Conservation (phyloP, 2,797 vertebrate genomes). For the Falco naumanni region DNA sequence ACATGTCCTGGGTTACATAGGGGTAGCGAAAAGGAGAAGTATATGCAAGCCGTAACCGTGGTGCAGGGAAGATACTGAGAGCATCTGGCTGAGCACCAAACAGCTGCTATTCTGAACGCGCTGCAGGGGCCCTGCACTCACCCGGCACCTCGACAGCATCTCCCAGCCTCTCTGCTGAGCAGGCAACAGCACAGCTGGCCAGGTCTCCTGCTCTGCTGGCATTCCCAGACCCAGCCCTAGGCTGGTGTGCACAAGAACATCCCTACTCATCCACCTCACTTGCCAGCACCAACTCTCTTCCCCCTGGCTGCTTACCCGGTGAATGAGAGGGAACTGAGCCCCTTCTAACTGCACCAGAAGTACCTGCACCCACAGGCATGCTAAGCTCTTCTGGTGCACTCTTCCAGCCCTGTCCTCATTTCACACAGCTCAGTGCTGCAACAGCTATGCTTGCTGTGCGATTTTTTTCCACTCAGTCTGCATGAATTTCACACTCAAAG, state of each 20-base stretch:
- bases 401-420: not conserved
- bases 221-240: not conserved
- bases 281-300: not conserved
- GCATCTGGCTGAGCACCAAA: not conserved
- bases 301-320: not conserved
- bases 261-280: not conserved
- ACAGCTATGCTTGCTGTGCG: accelerated
- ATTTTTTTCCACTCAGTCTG: not conserved
- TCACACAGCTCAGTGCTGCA: not conserved
- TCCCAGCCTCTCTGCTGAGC: not conserved
- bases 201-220: not conserved
- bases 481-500: not conserved
- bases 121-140: not conserved
- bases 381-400: accelerated
- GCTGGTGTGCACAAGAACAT: not conserved
- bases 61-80: not conserved
- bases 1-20: not conserved
- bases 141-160: not conserved
- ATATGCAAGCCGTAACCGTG: not conserved
- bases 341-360: not conserved
- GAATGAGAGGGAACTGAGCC: not conserved
- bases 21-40: not conserved
- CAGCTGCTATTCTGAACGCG: not conserved
- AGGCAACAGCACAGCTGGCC: not conserved
- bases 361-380: not conserved